phyloP scores from a whole-genome alignment of 2,888 invertebrate genomes.

The Melieria picta region DNA sequence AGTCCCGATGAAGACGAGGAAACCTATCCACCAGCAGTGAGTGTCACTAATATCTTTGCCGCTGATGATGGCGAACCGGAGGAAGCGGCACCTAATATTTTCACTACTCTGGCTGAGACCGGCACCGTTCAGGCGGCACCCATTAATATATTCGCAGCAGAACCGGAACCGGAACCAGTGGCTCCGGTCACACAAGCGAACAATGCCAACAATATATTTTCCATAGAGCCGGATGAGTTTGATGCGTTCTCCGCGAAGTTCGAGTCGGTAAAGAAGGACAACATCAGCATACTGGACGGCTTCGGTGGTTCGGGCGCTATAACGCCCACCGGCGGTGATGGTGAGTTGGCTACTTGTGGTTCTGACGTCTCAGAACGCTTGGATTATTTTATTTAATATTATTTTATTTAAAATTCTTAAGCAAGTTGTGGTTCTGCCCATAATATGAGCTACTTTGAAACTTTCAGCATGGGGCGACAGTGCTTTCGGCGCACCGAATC shows the following conservation, averaged over 20 bases:
- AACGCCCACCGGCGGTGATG: constrained; percentile 63
- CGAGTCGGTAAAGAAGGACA: constrained; percentile 70
- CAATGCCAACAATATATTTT: constrained; percentile 57
- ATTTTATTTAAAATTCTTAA: not conserved
- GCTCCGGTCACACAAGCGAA: constrained; percentile 39
- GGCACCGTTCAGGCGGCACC: constrained; percentile 44
- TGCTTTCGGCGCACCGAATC: constrained; percentile 60
- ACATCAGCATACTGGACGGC: constrained; percentile 61
- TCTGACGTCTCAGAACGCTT: not conserved
- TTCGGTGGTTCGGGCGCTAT: constrained; percentile 52
- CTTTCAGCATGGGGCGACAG: constrained; percentile 64
- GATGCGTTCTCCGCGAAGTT: constrained; percentile 92
- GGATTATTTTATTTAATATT: not conserved
- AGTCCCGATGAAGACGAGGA: constrained; percentile 65
- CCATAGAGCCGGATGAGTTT: constrained; percentile 73
- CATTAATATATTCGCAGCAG: constrained; percentile 51
- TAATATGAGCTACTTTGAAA: not conserved
- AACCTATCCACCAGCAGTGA: constrained; percentile 48
- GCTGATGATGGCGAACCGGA: constrained; percentile 48
- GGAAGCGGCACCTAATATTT: constrained; percentile 45
- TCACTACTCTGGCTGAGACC: constrained; percentile 39
- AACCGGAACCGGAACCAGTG: constrained; percentile 58
- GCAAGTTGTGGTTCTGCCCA: not conserved
- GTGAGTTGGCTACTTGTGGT: constrained; percentile 42
- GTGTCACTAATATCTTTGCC: constrained; percentile 55